These are phyloP conservation scores for Tiliacea aurago DNA, from an alignment of 2,888 invertebrate genomes.

Conservation along the genomic window DNA sequence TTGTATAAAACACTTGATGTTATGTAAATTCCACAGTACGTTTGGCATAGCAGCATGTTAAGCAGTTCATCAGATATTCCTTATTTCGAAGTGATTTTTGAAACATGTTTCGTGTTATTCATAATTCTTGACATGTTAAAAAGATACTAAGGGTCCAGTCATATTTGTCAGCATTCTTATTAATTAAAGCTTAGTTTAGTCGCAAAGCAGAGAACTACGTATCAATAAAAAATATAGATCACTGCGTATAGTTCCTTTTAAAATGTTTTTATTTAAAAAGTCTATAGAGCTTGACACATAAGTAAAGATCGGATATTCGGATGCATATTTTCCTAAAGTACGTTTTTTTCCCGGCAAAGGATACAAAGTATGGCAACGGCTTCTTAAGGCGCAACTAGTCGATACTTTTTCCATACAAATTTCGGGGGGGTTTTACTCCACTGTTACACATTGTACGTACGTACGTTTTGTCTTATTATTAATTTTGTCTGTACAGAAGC, in stretches of 20 bases:
- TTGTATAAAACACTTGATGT: conserved; percentile 51
- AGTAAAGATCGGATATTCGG: too few species aligned
- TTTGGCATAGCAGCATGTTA: conserved; percentile 61
- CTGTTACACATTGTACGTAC: too few species aligned
- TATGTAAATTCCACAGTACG: conserved; percentile 39
- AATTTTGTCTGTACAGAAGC: too few species aligned
- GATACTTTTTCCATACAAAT: too few species aligned
- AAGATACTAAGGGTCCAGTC: not conserved
- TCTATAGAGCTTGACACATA: not conserved
- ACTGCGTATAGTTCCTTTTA: not conserved
- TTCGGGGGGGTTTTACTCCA: too few species aligned
- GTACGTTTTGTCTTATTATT: too few species aligned
- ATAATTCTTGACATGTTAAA: conserved; percentile 17
- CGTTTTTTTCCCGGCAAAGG: too few species aligned
- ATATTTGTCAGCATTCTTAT: conserved; percentile 28
- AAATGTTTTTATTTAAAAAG: not conserved
- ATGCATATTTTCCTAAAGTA: too few species aligned
- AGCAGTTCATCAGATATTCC: conserved; percentile 43
- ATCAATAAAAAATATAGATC: not conserved
- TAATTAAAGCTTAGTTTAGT: not conserved
- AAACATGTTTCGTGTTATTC: conserved; percentile 11
- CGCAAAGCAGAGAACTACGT: not conserved
- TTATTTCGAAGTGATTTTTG: conserved; percentile 41
- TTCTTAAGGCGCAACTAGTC: too few species aligned
- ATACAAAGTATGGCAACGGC: too few species aligned